Base-by-base conservation (phyloP, 2,888 invertebrate species). In the Orthonychiurus folsomi region DNA sequence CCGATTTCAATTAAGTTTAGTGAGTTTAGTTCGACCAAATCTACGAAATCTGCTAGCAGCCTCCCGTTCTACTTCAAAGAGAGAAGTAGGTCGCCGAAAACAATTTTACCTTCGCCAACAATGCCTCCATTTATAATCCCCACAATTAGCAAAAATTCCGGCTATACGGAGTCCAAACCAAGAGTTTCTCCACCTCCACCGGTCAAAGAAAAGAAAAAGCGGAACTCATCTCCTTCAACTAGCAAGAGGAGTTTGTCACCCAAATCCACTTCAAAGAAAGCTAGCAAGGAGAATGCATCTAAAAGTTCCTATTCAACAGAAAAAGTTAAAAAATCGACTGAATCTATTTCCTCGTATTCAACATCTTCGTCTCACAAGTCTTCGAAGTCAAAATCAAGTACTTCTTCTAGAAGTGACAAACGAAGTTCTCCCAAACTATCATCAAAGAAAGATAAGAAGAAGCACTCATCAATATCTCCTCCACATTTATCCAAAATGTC, bases 311-410 rank as follows among this genome's bases (percentile, higher is more conserved):
- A n/a, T n/a, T 48, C 48, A n/a, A 48, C 12, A 15, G 48, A n/a
- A 48, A n/a, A 48, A 15, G 48, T 48, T n/a, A n/a, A 48, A 48
- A 48, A 48, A 48, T 48, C 48, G n/a, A n/a, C n/a, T n/a, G n/a
- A n/a, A n/a, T n/a, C n/a, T n/a, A n/a, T n/a, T n/a, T n/a, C n/a
- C n/a, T n/a, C n/a, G n/a, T n/a, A n/a, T n/a, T n/a, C n/a, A n/a
- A n/a, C n/a, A n/a, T n/a, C n/a, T n/a, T n/a, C n/a, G n/a, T n/a
- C n/a, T n/a, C n/a, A n/a, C n/a, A n/a, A n/a, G n/a, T n/a, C n/a
- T n/a, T n/a, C n/a, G n/a, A n/a, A n/a, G n/a, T n/a, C n/a, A n/a
- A n/a, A n/a, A n/a, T n/a, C n/a, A n/a, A n/a, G n/a, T n/a, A n/a
- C n/a, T n/a, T n/a, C 37, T 9, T 37, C 37, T 9, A 37, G 15